Base-by-base conservation (phyloP, 2,113 vertebrate genomes). In the Crocuta crocuta region DNA sequence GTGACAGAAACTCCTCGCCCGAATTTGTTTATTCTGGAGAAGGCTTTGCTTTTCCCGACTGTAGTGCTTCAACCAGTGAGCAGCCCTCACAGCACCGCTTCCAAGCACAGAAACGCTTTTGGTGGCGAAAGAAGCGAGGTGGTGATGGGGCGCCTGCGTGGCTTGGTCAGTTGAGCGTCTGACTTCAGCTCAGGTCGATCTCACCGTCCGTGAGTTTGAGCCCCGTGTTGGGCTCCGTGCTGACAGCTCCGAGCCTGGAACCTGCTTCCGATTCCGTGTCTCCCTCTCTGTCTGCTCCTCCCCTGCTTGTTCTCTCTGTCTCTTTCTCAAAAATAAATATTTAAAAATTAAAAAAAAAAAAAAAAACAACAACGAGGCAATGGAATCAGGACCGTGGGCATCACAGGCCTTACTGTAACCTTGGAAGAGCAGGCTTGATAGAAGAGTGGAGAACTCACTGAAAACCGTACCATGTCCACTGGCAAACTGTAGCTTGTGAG, bases 161-260 rank as follows among this genome's bases (percentile, higher is more conserved):
- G 55, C 55, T 55, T 5, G 5, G 55, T 19, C 55, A 55, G 5
- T 19, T 55, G 55, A 55, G 55, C 55, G 55, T 55, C 55, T 19
- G 55, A 55, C 13, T 15, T 55, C 17, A 17, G 55, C 17, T 19
- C 55, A 19, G 5, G 55, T 55, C 55, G 55, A 55, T 19, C 55
- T 55, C 17, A 5, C 0, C 0, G 17, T 19, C 17, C 0, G 55
- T 55, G 55, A 55, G 55, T 55, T 7, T 0, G 55, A 55, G 55
- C 5, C 55, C 17, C 1, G 55, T 17, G 17, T 7, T 7, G 17
- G 55, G 55, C 55, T 55, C 55, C 19, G 55, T 55, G 55, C 55
- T 19, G 55, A 55, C 55, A 55, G 55, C 55, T 55, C 55, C 17
- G 55, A 55, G 55, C 55, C 55, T 19, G 17, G 17, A 19, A 6